A percentile compares a stretch with the other conserved stretches of the same genome.
Evolutionary conservation across 2,113 vertebrate genomes (phyloP).

Genomic region (Haemorhous mexicanus): DNA sequence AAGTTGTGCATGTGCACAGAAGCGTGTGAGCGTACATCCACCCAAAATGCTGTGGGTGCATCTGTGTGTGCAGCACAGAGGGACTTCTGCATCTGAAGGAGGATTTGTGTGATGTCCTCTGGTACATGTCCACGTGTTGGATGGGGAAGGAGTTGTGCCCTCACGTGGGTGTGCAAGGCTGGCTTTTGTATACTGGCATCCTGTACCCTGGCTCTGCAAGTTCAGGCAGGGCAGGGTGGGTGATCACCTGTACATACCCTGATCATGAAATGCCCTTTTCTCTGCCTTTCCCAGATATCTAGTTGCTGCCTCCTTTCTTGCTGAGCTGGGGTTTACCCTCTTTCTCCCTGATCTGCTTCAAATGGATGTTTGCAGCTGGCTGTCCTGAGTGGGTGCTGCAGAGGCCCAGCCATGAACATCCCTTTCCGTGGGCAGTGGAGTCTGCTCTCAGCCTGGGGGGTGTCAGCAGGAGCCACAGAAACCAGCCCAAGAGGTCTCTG

Average conservation of each 20-base stretch:
- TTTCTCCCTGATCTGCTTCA: not conserved
- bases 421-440: not conserved
- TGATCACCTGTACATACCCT: not conserved
- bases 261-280: not conserved
- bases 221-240: not conserved
- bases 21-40: accelerated
- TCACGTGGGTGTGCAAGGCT: accelerated
- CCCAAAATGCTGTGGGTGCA: not conserved
- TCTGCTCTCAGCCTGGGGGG: not conserved
- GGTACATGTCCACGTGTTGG: accelerated
- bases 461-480: not conserved
- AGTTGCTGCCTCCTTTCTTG: not conserved
- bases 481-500: not conserved
- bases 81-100: not conserved
- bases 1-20: not conserved
- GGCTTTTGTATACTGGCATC: not conserved
- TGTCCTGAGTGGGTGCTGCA: not conserved
- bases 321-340: not conserved
- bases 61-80: not conserved
- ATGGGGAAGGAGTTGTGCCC: not conserved
- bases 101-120: not conserved
- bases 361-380: not conserved
- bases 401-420: not conserved
- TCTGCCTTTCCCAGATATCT: not conserved
- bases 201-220: not conserved